A percentile compares a stretch with the other conserved stretches of the same genome.
phyloP scores from a whole-genome alignment of 2,113 vertebrate species.

The Microtus ochrogaster region DNA sequence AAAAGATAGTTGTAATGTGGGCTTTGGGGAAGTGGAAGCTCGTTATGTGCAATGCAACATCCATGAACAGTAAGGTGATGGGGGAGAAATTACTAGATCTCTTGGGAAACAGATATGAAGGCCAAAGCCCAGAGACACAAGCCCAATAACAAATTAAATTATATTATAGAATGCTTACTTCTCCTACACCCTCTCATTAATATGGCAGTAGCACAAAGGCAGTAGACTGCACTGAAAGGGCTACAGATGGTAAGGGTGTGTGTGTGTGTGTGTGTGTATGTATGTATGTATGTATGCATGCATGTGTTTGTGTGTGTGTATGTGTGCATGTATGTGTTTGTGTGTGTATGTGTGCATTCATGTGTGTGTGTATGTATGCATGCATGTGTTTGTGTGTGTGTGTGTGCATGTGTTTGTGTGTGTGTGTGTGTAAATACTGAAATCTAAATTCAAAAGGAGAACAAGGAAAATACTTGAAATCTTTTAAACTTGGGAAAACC shows the following conservation, averaged over 20 bases:
- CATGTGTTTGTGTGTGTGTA: rapidly evolving
- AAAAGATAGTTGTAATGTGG: background rate
- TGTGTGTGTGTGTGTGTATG: background rate
- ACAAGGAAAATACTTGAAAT: background rate
- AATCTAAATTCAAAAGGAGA: background rate
- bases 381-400: no score
- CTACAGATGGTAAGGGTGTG: background rate
- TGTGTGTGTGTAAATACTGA: background rate
- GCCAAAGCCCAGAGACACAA: background rate
- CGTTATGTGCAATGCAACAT: background rate
- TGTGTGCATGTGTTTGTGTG: background rate
- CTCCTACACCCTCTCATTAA: background rate
- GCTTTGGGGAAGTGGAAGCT: background rate
- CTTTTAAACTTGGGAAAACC: background rate
- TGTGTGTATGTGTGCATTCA: no score
- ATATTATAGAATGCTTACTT: background rate
- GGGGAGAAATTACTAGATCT: no score
- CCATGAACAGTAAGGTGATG: background rate
- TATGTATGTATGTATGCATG: no score
- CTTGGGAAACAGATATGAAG: background rate
- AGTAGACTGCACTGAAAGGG: background rate
- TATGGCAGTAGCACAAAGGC: background rate
- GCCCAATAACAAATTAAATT: background rate
- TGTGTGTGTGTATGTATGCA: no score
- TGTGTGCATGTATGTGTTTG: no score